These are phyloP conservation scores for Scalopus aquaticus DNA, from an alignment of 2,113 vertebrate species.

Conservation along the genomic window DNA sequence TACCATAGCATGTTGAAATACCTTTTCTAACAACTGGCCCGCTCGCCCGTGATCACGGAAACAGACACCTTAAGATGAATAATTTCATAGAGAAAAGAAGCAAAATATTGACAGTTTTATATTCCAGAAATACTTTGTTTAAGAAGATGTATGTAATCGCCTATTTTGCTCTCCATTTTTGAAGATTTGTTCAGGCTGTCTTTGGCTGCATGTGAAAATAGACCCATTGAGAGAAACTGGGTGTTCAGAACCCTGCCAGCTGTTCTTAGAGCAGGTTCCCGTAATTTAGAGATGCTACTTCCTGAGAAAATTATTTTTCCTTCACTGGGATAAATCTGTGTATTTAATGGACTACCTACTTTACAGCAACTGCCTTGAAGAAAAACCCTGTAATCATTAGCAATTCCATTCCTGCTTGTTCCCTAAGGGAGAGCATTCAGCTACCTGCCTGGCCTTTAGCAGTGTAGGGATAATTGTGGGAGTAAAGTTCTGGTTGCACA, in stretches of 20 bases:
- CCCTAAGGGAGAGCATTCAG: neutral
- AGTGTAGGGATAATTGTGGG: neutral
- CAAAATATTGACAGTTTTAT: neutral
- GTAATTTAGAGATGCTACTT: slow-evolving; percentile 39
- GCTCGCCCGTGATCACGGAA: neutral
- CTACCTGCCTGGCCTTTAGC: neutral
- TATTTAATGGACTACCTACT: slow-evolving; percentile 47
- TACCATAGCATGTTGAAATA: neutral
- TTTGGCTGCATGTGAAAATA: neutral
- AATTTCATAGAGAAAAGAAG: neutral
- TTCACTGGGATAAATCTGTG: neutral
- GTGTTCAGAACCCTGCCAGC: neutral
- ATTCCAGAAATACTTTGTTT: neutral
- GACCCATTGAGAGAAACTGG: neutral
- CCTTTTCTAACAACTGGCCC: neutral
- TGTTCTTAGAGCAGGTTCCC: neutral
- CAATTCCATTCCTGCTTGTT: slow-evolving; percentile 27
- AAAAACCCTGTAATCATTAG: neutral
- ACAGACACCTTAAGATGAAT: neutral
- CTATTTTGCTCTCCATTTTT: slow-evolving; percentile 4
- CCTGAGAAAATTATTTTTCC: slow-evolving; percentile 3
- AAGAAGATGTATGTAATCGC: neutral
- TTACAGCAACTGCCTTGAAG: slow-evolving; percentile 49
- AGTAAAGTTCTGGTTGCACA: neutral
- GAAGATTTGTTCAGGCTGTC: neutral